These are phyloP conservation scores for Oreochromis niloticus DNA, from an alignment of 2,113 vertebrate genomes.

Conservation along the genomic window DNA sequence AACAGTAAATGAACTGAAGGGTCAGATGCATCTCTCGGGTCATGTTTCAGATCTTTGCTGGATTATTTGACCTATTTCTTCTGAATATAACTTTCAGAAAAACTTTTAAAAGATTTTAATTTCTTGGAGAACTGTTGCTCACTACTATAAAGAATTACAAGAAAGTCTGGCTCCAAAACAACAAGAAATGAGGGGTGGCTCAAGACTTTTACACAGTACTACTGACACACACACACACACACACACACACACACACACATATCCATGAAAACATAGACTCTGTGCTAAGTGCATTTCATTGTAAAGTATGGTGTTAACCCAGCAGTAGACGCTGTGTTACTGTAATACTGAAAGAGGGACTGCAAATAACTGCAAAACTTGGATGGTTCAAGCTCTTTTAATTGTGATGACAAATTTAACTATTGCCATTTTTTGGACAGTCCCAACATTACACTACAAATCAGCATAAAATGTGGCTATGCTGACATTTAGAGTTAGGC, in stretches of 20 bases:
- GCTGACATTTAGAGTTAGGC: slow-evolving; percentile 4
- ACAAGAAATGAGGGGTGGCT: background rate
- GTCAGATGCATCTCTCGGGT: background rate
- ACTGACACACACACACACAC: background rate
- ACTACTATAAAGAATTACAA: background rate
- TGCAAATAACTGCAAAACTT: background rate
- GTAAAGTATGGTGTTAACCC: background rate
- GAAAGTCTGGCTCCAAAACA: background rate
- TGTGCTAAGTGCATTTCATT: background rate
- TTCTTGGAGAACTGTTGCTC: background rate
- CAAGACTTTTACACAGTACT: background rate
- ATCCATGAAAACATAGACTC: background rate
- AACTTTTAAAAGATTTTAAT: background rate
- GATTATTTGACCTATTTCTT: background rate
- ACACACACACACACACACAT: background rate
- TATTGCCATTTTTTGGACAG: background rate
- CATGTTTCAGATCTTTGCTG: background rate
- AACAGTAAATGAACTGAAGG: background rate
- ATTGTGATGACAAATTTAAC: background rate
- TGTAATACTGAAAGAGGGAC: background rate
- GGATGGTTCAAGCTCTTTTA: background rate
- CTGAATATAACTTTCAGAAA: background rate
- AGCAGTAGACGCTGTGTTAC: background rate
- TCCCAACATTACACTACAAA: background rate
- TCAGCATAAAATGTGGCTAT: slow-evolving; percentile 23